These are phyloP conservation scores for Paragorgia papillata DNA, from an alignment of 92 coral and sea anemone species.

Conservation along the genomic window DNA sequence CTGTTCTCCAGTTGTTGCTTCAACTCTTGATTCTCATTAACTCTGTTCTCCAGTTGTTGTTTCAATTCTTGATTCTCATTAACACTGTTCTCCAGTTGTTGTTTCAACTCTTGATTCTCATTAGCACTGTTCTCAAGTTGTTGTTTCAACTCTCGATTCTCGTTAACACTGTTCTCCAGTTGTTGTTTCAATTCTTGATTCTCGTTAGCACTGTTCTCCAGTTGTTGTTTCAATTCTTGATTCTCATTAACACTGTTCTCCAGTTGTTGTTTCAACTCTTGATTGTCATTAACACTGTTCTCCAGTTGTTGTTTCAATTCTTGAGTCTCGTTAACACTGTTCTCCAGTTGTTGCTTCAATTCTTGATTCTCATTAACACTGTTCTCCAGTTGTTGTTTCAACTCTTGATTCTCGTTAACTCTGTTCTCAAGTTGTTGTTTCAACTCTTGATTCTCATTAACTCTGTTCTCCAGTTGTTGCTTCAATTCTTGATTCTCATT, in stretches of 20 bases:
- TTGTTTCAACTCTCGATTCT: not conserved
- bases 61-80: not conserved
- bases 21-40: not conserved
- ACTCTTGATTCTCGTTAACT: slow-evolving; percentile 1
- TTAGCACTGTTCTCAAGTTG: not conserved
- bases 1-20: slow-evolving; percentile 2
- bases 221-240: not conserved
- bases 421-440: slow-evolving; percentile 3
- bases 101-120: not conserved
- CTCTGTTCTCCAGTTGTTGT: not conserved
- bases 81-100: not conserved
- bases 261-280: not conserved
- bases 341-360: not conserved
- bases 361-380: not conserved
- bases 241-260: not conserved
- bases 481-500: not conserved
- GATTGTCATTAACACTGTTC: not conserved
- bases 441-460: not conserved
- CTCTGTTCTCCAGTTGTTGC: not conserved
- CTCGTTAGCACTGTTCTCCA: not conserved
- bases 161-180: not conserved
- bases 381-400: not conserved
- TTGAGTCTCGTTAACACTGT: not conserved
- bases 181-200: not conserved
- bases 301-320: not conserved